Conservation (phyloP, 92 coral and sea anemone species). For the Epizoanthus scotinus region DNA sequence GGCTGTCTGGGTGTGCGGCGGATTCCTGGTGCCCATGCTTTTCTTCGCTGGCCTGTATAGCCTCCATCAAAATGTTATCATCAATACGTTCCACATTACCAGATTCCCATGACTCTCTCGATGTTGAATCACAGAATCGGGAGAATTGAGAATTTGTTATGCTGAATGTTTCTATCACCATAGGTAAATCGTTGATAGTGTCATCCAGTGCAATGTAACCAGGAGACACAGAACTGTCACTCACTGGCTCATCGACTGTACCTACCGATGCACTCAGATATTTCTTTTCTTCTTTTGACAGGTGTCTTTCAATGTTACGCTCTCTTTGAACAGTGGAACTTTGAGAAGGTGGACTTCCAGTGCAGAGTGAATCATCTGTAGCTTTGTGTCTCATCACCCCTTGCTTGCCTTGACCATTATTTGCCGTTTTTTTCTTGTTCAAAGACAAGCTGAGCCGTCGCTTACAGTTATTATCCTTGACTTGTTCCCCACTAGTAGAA, state of each 20-base stretch:
- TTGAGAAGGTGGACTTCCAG: neutral
- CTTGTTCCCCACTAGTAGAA: neutral
- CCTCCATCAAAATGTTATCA: neutral
- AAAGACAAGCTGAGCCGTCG: neutral
- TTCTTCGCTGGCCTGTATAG: too few relatives aligned
- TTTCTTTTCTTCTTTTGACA: neutral
- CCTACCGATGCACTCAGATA: neutral
- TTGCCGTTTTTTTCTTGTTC: neutral
- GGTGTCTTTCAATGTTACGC: neutral
- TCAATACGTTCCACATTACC: neutral
- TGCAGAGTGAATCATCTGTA: neutral
- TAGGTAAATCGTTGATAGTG: neutral
- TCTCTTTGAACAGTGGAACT: neutral
- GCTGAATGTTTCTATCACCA: slow-evolving; percentile 9
- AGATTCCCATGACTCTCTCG: too few relatives aligned
- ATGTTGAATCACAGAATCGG: neutral
- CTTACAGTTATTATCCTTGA: neutral
- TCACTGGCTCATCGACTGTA: neutral
- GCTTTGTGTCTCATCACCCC: neutral
- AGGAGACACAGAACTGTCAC: neutral
- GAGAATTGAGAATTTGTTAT: slow-evolving; percentile 23
- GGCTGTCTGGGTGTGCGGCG: neutral
- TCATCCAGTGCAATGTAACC: neutral
- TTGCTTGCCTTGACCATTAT: neutral
- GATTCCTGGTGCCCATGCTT: neutral